Base-by-base conservation (phyloP, 2,113 vertebrate genomes). In the Promerops cafer region DNA sequence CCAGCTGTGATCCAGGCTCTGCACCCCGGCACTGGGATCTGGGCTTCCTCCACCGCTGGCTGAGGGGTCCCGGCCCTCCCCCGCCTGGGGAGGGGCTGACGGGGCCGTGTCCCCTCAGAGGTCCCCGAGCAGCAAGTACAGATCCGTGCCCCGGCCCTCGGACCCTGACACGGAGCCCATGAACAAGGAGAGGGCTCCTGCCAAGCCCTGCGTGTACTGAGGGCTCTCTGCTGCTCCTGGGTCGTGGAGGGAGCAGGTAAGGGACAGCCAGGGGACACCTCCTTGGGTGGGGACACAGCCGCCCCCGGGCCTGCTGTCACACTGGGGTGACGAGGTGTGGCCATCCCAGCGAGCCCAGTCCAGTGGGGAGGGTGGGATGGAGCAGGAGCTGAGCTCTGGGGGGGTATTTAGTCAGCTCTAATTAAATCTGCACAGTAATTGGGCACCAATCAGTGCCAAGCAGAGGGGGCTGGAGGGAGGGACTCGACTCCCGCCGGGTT, bases 121-220 rank as follows among this genome's bases (percentile, higher is more conserved):
- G 8, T 23, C 94, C 3, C 42, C 94, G 44, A 83, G 76, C 72
- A 63, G 83, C 91, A 87, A 26, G 37, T 75, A 49, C 87, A 72
- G 81, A 6, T 39, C 87, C 76, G 22, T 50, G 47, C 37, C n/a
- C 16, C 75, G 16, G n/a, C 8, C 16, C 8, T 40, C 49, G 2
- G 96, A 96, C 5, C 69, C 83, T 0, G 96, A 95, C 77, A 40
- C 61, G 0, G 96, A 97, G 80, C 96, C 86, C 77, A 94, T 92
- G 27, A 95, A 31, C 64, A 39, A 37, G 45, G 68, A 93, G 65
- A 89, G 45, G 37, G n/a, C 47, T 17, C 59, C 72, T 2, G 9
- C 47, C 75, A 88, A 94, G 14, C 1, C 9, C 79, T 94, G 59
- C 0, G 39, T 93, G 8, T 96, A 95, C 89, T 97, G 93, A 97